Evolutionary conservation across 1,140 invertebrate species (phyloP).

Genomic region (Probaryconus sp.): DNA sequence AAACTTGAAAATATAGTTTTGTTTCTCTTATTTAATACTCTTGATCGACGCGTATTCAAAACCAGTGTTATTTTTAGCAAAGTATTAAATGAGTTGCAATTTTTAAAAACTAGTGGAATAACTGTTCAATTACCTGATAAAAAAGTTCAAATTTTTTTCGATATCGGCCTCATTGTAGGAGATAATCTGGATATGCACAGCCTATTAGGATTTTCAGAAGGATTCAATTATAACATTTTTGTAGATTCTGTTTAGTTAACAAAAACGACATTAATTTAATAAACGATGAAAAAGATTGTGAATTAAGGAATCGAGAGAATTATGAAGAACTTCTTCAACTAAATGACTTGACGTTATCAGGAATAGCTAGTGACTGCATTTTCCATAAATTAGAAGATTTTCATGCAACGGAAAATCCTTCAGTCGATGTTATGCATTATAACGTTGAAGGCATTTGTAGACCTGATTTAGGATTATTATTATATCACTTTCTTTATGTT

Average conservation of each 20-base stretch:
- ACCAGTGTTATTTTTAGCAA: conserved; percentile 43
- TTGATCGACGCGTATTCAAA: conserved; percentile 51
- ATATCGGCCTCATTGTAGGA: conserved; percentile 52
- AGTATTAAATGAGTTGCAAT: conserved; percentile 53
- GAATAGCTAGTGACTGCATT: conserved; percentile 19
- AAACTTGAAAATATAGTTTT: conserved; percentile 64
- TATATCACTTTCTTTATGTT: too few species aligned
- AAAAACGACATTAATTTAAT: background rate
- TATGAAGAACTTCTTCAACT: background rate
- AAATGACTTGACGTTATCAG: conserved; percentile 5
- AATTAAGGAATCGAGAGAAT: background rate
- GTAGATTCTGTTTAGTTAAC: too few species aligned
- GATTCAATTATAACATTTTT: too few species aligned
- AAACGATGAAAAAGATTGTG: background rate
- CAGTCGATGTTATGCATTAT: conserved; percentile 26
- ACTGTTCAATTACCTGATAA: conserved; percentile 13
- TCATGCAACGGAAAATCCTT: conserved; percentile 16
- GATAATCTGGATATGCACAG: conserved; percentile 66
- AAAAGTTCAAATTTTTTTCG: conserved; percentile 42
- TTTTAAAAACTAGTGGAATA: conserved; percentile 58
- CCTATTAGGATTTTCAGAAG: conserved; percentile 51
- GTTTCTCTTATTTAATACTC: conserved; percentile 55
- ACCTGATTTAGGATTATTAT: too few species aligned
- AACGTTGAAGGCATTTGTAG: conserved; percentile 19
- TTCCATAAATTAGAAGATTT: conserved; percentile 16